These are phyloP conservation scores for Zosterops hypoxanthus DNA, from an alignment of 2,113 vertebrate species.

Conservation along the genomic window DNA sequence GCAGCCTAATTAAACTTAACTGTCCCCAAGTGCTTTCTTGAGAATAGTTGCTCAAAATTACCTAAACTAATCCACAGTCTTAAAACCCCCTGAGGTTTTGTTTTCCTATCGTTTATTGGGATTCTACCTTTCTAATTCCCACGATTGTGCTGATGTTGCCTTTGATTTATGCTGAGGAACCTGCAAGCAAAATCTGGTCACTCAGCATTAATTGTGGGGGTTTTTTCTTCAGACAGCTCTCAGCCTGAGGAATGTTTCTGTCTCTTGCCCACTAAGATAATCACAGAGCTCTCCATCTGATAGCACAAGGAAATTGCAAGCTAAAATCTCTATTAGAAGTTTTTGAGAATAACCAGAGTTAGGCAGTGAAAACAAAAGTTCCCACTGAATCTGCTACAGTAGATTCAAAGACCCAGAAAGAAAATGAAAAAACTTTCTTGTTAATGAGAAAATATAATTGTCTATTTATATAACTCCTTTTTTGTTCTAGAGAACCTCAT, in stretches of 20 bases:
- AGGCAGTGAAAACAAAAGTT: neutral
- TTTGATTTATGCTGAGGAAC: neutral
- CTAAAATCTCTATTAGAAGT: neutral
- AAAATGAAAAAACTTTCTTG: neutral
- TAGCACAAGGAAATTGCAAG: neutral
- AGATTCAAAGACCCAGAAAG: neutral
- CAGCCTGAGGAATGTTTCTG: neutral
- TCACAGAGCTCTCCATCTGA: neutral
- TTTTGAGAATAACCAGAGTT: neutral
- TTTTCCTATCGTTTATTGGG: neutral
- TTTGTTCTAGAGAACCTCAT: slow-evolving; percentile 12
- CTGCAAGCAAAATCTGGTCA: neutral
- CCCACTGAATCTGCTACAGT: neutral
- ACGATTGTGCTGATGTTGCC: neutral
- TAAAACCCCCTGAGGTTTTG: neutral
- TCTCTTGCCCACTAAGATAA: neutral
- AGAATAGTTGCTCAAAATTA: slow-evolving; percentile 35
- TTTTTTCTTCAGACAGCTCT: neutral
- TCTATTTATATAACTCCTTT: slow-evolving; percentile 21
- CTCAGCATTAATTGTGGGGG: no score
- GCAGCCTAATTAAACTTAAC: slow-evolving; percentile 49
- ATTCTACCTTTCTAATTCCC: neutral
- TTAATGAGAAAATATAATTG: slow-evolving; percentile 26
- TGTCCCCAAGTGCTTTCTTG: slow-evolving; percentile 11
- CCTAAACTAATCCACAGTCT: slow-evolving; percentile 15